Evolutionary conservation across 2,113 vertebrate species (phyloP), one percentile per base, ranked within the genome.

Genomic region (Lonchura striata): DNA sequence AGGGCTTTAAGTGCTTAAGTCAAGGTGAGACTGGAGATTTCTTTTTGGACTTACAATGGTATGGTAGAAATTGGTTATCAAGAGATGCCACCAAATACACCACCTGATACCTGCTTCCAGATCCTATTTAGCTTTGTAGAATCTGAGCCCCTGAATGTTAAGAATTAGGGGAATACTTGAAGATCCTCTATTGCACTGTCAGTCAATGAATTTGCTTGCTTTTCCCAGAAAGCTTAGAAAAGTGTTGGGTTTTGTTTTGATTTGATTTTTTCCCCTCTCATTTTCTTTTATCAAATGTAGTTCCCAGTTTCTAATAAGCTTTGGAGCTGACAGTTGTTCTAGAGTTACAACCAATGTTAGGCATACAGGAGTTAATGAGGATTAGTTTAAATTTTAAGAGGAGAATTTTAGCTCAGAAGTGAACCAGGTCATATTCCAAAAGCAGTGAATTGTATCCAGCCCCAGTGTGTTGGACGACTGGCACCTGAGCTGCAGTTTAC

Each of bases 391-490:
- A 69, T 85, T 59, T 54, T 25, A 63, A 46, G 59, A 70, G 53
- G 49, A 77, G 52, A 50, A 80, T 77, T 82, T 86, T n/a, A 57
- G 24, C 54, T 94, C 46, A 66, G 50, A 49, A 52, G 17, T 79
- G 68, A 90, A 25, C n/a, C n/a, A 41, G 35, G 60, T 75, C 37
- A 20, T 30, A 27, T 52, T 92, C 49, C 65, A 63, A 75, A 35
- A 86, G 65, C 39, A 39, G 41, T 75, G 61, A 59, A 44, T 46
- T 90, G 8, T 59, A 16, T 56, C 56, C 83, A 75, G 63, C 7
- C 10, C n/a, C 0, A 0, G 14, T 39, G 28, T 13, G 13, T 23
- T 10, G 10, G n/a, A 53, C 2, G 0, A 8, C 60, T 61, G 46
- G 49, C 1, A 5, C 20, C 46, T 72, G 31, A 91, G 53, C 69